These are phyloP conservation scores for Nomada hirtipes DNA, from an alignment of 2,888 invertebrate genomes.

Conservation along the genomic window DNA sequence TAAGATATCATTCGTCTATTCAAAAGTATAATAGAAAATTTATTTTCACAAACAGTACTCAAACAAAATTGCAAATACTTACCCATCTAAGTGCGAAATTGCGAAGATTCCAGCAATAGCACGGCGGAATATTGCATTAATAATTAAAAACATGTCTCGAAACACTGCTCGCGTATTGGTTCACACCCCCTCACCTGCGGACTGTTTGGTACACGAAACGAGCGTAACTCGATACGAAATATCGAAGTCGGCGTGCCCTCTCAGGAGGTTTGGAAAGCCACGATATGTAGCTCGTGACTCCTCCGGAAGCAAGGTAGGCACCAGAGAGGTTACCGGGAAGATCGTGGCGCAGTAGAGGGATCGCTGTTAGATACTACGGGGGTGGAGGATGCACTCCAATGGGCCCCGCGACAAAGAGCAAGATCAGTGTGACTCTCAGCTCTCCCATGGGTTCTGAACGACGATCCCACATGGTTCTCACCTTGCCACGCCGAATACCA, in stretches of 20 bases:
- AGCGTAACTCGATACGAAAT: constrained; percentile 79
- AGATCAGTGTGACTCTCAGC: constrained; percentile 81
- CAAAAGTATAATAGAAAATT: no score
- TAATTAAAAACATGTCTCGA: constrained; percentile 20
- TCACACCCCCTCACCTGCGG: constrained; percentile 36
- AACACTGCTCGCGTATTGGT: constrained; percentile 29
- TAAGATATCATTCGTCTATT: no score
- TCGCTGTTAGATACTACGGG: constrained; percentile 45
- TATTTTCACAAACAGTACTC: no score
- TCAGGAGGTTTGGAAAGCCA: constrained; percentile 75
- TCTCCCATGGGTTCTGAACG: constrained; percentile 74
- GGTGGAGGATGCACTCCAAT: constrained; percentile 77
- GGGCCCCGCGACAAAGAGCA: constrained; percentile 79
- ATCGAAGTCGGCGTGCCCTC: constrained; percentile 73
- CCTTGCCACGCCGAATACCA: constrained; percentile 60
- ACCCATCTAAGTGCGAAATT: no score
- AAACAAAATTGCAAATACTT: neutral
- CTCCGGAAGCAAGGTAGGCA: constrained; percentile 53
- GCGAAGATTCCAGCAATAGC: neutral
- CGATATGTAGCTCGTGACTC: constrained; percentile 74
- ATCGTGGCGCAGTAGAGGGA: constrained; percentile 56
- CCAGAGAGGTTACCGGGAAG: constrained; percentile 50
- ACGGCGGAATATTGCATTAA: constrained; percentile 18
- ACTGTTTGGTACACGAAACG: constrained; percentile 68
- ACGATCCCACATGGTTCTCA: constrained; percentile 75